These are phyloP conservation scores for Herpailurus yagouaroundi DNA, from an alignment of 2,113 vertebrate genomes.

Conservation along the genomic window DNA sequence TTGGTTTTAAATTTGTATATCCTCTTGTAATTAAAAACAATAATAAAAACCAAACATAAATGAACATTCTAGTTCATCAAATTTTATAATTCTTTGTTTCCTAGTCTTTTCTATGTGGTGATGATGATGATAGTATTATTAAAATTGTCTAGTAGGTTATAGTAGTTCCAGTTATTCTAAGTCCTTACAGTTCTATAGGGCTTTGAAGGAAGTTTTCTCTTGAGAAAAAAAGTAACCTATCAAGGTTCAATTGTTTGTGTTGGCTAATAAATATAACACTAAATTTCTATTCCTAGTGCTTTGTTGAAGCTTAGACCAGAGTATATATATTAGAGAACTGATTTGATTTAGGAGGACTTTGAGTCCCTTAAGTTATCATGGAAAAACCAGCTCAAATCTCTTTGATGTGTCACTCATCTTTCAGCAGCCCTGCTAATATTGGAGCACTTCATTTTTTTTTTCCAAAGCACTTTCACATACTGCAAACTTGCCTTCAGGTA, in stretches of 20 bases:
- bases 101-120: neutral
- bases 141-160: neutral
- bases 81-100: neutral
- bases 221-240: slow-evolving; percentile 18
- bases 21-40: neutral
- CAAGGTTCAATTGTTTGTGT: slow-evolving; percentile 38
- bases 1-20: neutral
- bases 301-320: neutral
- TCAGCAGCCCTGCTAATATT: slow-evolving; percentile 22
- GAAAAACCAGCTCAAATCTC: slow-evolving; percentile 9
- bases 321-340: neutral
- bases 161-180: neutral
- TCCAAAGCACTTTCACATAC: neutral
- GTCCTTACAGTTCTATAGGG: neutral
- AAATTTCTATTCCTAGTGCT: neutral
- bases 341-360: slow-evolving; percentile 39
- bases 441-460: neutral
- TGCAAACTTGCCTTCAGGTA: slow-evolving; percentile 8
- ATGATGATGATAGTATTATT: neutral
- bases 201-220: neutral
- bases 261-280: neutral
- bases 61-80: neutral
- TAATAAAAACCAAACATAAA: neutral
- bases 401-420: slow-evolving; percentile 47
- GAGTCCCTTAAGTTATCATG: neutral